A percentile compares a stretch with the other conserved stretches of the same genome.
These are phyloP conservation scores for Phoxinus dragarum DNA, from an alignment of 2,797 vertebrate genomes.

Conservation along the genomic window DNA sequence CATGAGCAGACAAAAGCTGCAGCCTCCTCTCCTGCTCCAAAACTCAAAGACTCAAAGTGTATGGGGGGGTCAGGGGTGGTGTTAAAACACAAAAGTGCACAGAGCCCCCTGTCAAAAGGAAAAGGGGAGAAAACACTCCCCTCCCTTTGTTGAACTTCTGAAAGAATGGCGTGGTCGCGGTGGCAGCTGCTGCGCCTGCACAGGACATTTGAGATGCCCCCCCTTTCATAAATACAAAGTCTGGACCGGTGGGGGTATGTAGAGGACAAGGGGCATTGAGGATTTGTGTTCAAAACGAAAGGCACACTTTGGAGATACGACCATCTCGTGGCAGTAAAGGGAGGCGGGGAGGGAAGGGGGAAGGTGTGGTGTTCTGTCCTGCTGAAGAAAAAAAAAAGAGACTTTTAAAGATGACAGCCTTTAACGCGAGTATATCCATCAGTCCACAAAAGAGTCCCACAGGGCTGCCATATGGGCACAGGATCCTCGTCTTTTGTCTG, in stretches of 20 bases:
- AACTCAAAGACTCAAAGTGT: conserved; percentile 63
- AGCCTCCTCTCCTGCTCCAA: conserved; percentile 69
- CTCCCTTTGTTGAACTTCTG: conserved; percentile 67
- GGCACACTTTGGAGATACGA: conserved; percentile 78
- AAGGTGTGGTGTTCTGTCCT: conserved; percentile 25
- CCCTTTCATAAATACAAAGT: conserved; percentile 77
- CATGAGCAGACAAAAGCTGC: conserved; percentile 72
- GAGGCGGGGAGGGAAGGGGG: conserved; percentile 12
- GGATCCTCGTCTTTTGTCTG: conserved; percentile 68
- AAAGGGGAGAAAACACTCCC: conserved; percentile 45
- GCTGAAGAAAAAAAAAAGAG: conserved; percentile 10
- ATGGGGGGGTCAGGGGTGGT: conserved; percentile 42
- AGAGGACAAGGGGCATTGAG: conserved; percentile 45
- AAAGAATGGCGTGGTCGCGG: conserved; percentile 72
- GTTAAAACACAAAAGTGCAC: conserved; percentile 73
- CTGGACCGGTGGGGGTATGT: conserved; percentile 64
- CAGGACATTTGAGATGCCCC: conserved; percentile 75
- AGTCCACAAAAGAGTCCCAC: conserved; percentile 71
- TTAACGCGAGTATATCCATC: conserved; percentile 73
- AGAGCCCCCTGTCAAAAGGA: conserved; percentile 61
- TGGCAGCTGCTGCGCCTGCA: conserved; percentile 79
- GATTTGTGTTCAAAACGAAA: conserved; percentile 71
- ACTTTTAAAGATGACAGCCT: conserved; percentile 73
- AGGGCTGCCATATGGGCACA: conserved; percentile 76
- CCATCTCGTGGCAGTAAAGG: conserved; percentile 58